Base-by-base conservation (phyloP, 37 sponge, comb jelly and placozoan species). In the Geodia barretti region DNA sequence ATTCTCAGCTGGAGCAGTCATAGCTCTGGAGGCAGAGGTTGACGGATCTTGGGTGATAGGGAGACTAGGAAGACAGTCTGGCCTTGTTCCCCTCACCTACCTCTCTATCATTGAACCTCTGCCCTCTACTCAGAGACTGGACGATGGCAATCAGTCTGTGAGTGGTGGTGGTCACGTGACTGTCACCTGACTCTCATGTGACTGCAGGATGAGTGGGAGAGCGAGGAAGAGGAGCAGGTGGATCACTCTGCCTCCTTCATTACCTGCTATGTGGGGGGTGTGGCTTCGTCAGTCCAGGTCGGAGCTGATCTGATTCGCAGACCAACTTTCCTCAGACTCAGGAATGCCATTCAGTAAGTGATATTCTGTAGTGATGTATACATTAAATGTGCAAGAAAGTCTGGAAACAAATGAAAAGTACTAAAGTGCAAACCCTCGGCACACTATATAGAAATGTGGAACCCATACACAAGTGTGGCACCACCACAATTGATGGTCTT, bases 1-100 rank as follows among this genome's bases (percentile, higher is more conserved):
- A 38, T 75, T 91, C 41, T 36, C 66, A 31, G 82, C 32, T 43
- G 92, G 87, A 3, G 28, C 34, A 26, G 62, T 36, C 3, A 31
- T 87, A 0, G 14, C 62, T 20, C 72, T 75, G 24, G 26, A 75
- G 25, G 41, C 32, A 28, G 42, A 38, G 68, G 43, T 76, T 1
- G 79, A 70, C 62, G 62, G 38, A 7, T 32, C 38, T 17, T 80
- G 81, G 81, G 60, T 68, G 71, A 39, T 86, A 71, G 87, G 84
- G 26, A 78, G 62, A 32, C 20, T 79, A n/a, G 42, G 79, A 8
- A 84, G 87, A 1, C 77, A 74, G 30, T 59, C 65, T 17, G 92
- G 92, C 32, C 68, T 91, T 36, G 83, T 86, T 1, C 92, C 92
- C 25, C 67, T 69, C 29, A 91, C 82, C 73, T 91, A 91, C 64